These are phyloP conservation scores for Phalacrocorax carbo DNA, from an alignment of 2,113 vertebrate species.

Conservation along the genomic window DNA sequence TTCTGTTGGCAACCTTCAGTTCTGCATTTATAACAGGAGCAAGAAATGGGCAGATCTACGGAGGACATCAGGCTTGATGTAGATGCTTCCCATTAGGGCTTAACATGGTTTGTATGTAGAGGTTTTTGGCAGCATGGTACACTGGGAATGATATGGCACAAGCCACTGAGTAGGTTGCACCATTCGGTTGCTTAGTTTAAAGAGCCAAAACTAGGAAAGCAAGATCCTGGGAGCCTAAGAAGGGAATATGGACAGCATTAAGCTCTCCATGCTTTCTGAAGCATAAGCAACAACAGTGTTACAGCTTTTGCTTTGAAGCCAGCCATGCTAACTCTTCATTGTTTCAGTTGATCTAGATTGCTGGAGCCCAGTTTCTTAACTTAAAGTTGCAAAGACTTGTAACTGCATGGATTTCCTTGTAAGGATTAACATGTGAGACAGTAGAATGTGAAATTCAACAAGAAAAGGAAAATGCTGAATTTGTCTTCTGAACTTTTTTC, in stretches of 20 bases:
- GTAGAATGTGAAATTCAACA: not conserved
- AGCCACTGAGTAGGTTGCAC: not conserved
- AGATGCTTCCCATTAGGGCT: not conserved
- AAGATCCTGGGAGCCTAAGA: not conserved
- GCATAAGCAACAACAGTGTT: not conserved
- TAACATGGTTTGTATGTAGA: not conserved
- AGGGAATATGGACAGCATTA: not conserved
- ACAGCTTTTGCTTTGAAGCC: not conserved
- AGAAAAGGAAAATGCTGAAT: not conserved
- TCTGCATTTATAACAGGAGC: not conserved
- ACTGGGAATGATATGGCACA: not conserved
- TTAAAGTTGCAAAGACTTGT: not conserved
- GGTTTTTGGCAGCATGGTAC: not conserved
- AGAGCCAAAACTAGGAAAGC: not conserved
- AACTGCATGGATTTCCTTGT: not conserved
- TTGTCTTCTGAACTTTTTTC: not conserved
- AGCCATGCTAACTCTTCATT: not conserved
- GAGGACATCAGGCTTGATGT: not conserved
- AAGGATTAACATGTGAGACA: not conserved
- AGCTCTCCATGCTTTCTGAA: not conserved
- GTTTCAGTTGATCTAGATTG: not conserved
- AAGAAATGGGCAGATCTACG: not conserved
- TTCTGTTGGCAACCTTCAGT: not conserved
- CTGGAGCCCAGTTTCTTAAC: not conserved
- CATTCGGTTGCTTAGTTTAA: not conserved